Conservation (phyloP, 2,113 vertebrate genomes). For the Cottus gobio region DNA sequence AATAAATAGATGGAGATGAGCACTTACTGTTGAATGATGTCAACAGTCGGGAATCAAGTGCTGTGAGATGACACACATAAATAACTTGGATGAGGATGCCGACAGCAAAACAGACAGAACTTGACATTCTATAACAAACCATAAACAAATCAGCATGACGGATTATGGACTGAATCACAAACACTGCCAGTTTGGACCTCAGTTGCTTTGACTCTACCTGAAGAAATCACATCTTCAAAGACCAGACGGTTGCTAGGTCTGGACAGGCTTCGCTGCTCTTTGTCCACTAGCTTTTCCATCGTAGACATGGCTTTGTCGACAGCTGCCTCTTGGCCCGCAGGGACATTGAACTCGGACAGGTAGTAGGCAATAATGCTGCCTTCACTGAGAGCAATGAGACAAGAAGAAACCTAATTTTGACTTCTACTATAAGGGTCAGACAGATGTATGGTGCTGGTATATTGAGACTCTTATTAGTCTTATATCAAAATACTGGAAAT, state of each 20-base stretch:
- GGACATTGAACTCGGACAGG: constrained; percentile 81
- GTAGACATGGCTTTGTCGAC: constrained; percentile 65
- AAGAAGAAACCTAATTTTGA: neutral
- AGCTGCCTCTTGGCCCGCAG: constrained; percentile 51
- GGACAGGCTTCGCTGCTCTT: fast-evolving
- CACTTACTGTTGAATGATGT: constrained; percentile 68
- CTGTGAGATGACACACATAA: constrained; percentile 52
- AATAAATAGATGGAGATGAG: neutral
- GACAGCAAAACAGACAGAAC: neutral
- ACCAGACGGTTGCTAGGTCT: constrained; percentile 21
- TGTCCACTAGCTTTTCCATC: constrained; percentile 45
- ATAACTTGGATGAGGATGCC: neutral
- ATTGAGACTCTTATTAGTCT: neutral
- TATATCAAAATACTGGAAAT: neutral
- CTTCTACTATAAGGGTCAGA: neutral
- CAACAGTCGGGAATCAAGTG: constrained; percentile 66
- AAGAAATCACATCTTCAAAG: constrained; percentile 59
- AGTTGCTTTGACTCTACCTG: constrained; percentile 62
- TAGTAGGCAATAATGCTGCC: constrained; percentile 85
- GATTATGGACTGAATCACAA: neutral
- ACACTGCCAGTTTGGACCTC: neutral
- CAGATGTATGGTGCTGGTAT: neutral
- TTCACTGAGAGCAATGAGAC: constrained; percentile 68
- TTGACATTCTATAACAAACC: neutral
- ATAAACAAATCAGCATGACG: neutral